Conservation (phyloP, 2,113 vertebrate genomes). For the Macquaria ambigua region DNA sequence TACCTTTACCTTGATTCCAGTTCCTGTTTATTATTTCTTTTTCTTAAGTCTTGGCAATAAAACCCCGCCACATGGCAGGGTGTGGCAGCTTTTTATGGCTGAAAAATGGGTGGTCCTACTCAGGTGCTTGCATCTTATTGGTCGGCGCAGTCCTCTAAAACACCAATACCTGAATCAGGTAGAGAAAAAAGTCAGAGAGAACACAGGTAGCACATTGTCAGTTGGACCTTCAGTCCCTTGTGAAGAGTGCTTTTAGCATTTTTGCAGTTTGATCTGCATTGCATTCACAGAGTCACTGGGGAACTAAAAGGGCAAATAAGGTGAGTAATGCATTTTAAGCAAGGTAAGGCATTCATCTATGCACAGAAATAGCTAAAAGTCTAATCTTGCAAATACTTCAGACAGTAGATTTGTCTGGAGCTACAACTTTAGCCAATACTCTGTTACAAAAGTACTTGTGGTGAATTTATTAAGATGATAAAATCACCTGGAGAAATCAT, state of each 20-base stretch:
- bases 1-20: slow-evolving; percentile 22
- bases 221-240: slow-evolving; percentile 15
- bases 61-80: slow-evolving; percentile 70
- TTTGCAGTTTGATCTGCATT: slow-evolving; percentile 15
- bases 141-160: slow-evolving; percentile 74
- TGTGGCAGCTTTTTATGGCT: slow-evolving; percentile 76
- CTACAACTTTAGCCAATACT: neutral
- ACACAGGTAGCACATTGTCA: slow-evolving; percentile 55
- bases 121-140: slow-evolving; percentile 76
- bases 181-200: slow-evolving; percentile 78
- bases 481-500: neutral
- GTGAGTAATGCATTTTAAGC: slow-evolving; percentile 59
- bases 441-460: slow-evolving; percentile 3
- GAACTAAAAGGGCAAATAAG: slow-evolving; percentile 42
- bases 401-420: slow-evolving; percentile 4
- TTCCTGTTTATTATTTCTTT: neutral
- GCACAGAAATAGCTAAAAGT: neutral
- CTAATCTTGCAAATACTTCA: slow-evolving; percentile 11
- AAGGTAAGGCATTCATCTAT: slow-evolving; percentile 47
- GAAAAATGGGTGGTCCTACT: slow-evolving; percentile 70
- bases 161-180: slow-evolving; percentile 84
- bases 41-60: slow-evolving; percentile 3
- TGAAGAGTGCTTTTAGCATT: slow-evolving; percentile 20
- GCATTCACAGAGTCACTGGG: slow-evolving; percentile 22
- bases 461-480: slow-evolving; percentile 21